A percentile compares a stretch with the other conserved stretches of the same genome.
phyloP scores from a whole-genome alignment of 2,888 invertebrate species.

The Drosophila aldrichi region DNA sequence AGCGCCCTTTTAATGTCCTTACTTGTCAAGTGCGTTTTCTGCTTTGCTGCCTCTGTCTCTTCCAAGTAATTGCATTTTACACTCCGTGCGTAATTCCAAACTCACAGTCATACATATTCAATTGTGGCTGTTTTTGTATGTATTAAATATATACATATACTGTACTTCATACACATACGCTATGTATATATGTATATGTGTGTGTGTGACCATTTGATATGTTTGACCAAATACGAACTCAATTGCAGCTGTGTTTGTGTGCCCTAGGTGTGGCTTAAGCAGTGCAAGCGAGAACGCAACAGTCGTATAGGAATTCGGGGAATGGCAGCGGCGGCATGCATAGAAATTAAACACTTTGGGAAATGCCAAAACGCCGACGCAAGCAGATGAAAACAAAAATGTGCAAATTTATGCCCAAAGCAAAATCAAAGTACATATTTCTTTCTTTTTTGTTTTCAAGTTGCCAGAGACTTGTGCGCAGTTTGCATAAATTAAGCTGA shows the following conservation, averaged over 20 bases:
- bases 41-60: conserved; percentile 32
- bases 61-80: conserved; percentile 54
- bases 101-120: conserved; percentile 33
- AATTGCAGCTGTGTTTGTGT: conserved; percentile 17
- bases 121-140: conserved; percentile 8
- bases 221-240: conserved; percentile 17
- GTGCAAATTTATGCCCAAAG: conserved; percentile 30
- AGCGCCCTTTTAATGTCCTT: conserved; percentile 45
- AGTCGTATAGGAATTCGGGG: conserved; percentile 23
- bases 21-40: conserved; percentile 62
- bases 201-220: conserved; percentile 20
- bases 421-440: conserved; percentile 20
- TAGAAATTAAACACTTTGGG: conserved; percentile 50
- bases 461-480: conserved; percentile 35
- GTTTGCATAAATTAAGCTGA: conserved; percentile 46
- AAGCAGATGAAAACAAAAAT: conserved; percentile 47
- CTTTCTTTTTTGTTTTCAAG: conserved; percentile 14
- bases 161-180: conserved; percentile 23
- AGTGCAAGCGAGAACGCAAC: conserved; percentile 21
- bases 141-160: conserved; percentile 4
- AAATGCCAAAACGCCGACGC: conserved; percentile 75
- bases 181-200: neutral
- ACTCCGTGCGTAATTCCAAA: conserved; percentile 30
- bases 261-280: conserved; percentile 9
- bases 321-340: conserved; percentile 48